phyloP scores from a whole-genome alignment of 92 coral and sea anemone genomes.

The Scolanthus callimorphus region DNA sequence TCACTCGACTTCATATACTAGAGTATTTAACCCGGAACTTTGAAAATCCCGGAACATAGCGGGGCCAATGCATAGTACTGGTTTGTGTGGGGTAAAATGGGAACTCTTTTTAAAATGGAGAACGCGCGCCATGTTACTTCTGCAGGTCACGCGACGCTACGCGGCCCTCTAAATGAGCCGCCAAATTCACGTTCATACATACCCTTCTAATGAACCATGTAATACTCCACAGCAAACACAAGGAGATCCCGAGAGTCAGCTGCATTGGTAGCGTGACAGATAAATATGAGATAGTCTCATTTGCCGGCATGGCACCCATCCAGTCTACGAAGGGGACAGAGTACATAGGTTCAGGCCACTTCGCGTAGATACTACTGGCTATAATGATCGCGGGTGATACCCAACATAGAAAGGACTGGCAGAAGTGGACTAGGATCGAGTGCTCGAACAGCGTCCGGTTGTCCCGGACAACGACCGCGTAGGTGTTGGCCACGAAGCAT shows the following conservation, averaged over 20 bases:
- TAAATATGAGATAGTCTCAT: conserved; percentile 52
- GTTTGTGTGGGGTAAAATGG: too few relatives aligned
- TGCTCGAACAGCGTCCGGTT: conserved; percentile 57
- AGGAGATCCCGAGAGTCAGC: conserved; percentile 64
- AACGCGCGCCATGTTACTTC: too few relatives aligned
- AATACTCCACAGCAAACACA: conserved; percentile 82
- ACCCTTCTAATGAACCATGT: conserved; percentile 83
- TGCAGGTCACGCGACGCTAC: too few relatives aligned
- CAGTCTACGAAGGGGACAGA: conserved; percentile 65
- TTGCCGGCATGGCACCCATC: conserved; percentile 57
- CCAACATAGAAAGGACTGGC: conserved; percentile 73
- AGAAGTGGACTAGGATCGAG: conserved; percentile 42
- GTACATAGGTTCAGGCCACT: conserved; percentile 84
- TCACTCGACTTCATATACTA: too few relatives aligned
- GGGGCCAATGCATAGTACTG: too few relatives aligned
- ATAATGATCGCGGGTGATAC: conserved; percentile 81
- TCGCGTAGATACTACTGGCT: conserved; percentile 50
- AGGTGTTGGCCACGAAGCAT: conserved; percentile 85
- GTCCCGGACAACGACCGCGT: conserved; percentile 73
- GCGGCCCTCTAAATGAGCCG: too few relatives aligned
- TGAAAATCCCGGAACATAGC: too few relatives aligned
- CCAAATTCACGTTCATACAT: too few relatives aligned
- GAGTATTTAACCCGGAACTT: too few relatives aligned
- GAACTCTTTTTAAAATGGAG: too few relatives aligned
- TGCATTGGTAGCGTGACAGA: conserved; percentile 86